Evolutionary conservation across 2,113 vertebrate species (phyloP), one percentile per base, ranked within the genome.

Genomic region (Planiliza haematocheilus): DNA sequence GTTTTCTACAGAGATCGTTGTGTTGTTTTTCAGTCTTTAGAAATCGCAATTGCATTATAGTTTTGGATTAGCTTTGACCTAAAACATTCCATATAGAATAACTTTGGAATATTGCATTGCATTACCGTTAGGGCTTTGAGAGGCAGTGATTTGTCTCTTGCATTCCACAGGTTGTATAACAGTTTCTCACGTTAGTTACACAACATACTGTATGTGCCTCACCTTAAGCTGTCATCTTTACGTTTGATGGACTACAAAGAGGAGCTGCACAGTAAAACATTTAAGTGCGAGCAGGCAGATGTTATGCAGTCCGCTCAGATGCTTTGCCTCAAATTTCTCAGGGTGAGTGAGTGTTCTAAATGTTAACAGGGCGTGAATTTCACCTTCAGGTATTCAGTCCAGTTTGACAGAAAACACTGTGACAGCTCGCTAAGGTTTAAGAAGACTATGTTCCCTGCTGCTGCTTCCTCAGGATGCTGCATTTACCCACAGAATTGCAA

Each of bases 241-340:
- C 13, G 41, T 20, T 9, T 79, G 75, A 73, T 64, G 59, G 18
- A 60, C n/a, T 48, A 39, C 36, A 64, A 61, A 37, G 42, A 2
- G 8, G 4, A 59, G 41, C 17, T 24, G 41, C 37, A 20, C 21
- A 0, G 34, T 6, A 39, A 11, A 49, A 36, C 39, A 52, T 37
- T 6, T 30, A 60, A 6, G 14, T n/a, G 3, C 10, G 24, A 49
- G 8, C n/a, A 51, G 55, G 17, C 34, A 10, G 17, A 43, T 21
- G 71, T 12, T 13, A 66, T 24, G 49, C 8, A 8, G 64, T 61
- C 64, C 8, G 48, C 37, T 66, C 50, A 13, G 17, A 60, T 53
- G 49, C 36, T 46, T 45, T 4, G 7, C 56, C 39, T 37, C 4
- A 16, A 48, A 49, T 39, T 51, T 18, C 12, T 71, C 46, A 20